These are phyloP conservation scores for Linnaemya vulpina DNA, from an alignment of 2,888 invertebrate species.

Conservation along the genomic window DNA sequence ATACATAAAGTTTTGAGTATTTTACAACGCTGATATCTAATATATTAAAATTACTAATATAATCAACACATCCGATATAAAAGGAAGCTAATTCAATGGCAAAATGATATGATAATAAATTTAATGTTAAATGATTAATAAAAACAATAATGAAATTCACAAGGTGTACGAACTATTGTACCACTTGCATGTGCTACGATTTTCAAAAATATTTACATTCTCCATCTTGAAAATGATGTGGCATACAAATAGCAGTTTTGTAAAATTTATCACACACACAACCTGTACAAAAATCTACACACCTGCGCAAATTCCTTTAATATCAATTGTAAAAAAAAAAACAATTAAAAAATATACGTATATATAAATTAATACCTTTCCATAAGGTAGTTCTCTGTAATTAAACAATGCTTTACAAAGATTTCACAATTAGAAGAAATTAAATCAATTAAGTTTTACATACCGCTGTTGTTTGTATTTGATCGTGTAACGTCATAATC, in stretches of 20 bases:
- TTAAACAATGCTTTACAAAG: slow-evolving; percentile 33
- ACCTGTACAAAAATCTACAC: too few relatives aligned
- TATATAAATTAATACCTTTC: slow-evolving; percentile 68
- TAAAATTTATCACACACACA: too few relatives aligned
- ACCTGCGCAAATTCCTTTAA: too few relatives aligned
- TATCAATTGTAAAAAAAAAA: slow-evolving; percentile 42
- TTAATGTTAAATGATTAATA: slow-evolving; percentile 63
- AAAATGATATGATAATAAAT: slow-evolving; percentile 48
- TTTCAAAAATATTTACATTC: too few relatives aligned
- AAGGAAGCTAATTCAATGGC: slow-evolving; percentile 55
- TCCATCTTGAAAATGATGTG: too few relatives aligned
- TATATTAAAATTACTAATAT: background rate
- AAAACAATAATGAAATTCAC: slow-evolving; percentile 40
- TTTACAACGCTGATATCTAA: background rate
- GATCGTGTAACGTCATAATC: slow-evolving; percentile 11
- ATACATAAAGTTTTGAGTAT: too few relatives aligned
- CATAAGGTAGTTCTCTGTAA: slow-evolving; percentile 69
- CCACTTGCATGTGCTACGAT: too few relatives aligned
- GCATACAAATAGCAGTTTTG: too few relatives aligned
- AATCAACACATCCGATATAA: slow-evolving; percentile 40
- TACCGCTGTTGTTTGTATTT: slow-evolving; percentile 57
- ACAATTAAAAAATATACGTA: slow-evolving; percentile 41
- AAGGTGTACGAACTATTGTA: too few relatives aligned
- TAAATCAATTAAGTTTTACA: slow-evolving; percentile 37
- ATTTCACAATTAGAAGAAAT: background rate